Evolutionary conservation across 2,113 vertebrate genomes (phyloP).

Genomic region (Oreotrochilus melanogaster): DNA sequence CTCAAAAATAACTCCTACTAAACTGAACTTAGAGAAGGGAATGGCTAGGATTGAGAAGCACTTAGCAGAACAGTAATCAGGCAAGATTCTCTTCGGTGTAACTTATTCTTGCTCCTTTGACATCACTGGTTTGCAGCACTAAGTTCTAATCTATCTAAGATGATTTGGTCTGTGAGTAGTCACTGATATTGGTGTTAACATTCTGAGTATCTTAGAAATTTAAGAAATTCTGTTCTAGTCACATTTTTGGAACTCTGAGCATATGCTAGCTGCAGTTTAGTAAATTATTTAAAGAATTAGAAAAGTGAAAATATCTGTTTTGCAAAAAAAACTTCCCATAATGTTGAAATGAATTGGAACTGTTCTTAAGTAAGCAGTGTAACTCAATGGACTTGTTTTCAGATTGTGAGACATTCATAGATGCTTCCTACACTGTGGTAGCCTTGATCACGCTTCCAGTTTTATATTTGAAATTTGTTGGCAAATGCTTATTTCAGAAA

Average conservation of each 20-base stretch:
- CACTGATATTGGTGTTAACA: not conserved
- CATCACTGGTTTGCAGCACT: not conserved
- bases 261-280: not conserved
- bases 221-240: not conserved
- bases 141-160: not conserved
- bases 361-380: not conserved
- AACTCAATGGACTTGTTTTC: not conserved
- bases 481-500: slow-evolving; percentile 1
- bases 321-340: not conserved
- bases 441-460: not conserved
- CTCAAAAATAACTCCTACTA: slow-evolving; percentile 6
- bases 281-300: not conserved
- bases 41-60: slow-evolving; percentile 37
- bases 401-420: not conserved
- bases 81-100: not conserved
- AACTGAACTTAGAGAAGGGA: slow-evolving; percentile 11
- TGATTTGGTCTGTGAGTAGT: not conserved
- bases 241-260: not conserved
- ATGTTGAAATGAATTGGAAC: not conserved
- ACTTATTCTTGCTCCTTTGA: slow-evolving; percentile 39
- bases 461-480: slow-evolving; percentile 5
- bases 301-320: not conserved
- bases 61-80: slow-evolving; percentile 56
- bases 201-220: not conserved
- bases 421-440: not conserved